A percentile compares a stretch with the other conserved stretches of the same genome.
These are phyloP conservation scores for Chamaetylas fuelleborni DNA, from an alignment of 2,113 vertebrate species.

Conservation along the genomic window DNA sequence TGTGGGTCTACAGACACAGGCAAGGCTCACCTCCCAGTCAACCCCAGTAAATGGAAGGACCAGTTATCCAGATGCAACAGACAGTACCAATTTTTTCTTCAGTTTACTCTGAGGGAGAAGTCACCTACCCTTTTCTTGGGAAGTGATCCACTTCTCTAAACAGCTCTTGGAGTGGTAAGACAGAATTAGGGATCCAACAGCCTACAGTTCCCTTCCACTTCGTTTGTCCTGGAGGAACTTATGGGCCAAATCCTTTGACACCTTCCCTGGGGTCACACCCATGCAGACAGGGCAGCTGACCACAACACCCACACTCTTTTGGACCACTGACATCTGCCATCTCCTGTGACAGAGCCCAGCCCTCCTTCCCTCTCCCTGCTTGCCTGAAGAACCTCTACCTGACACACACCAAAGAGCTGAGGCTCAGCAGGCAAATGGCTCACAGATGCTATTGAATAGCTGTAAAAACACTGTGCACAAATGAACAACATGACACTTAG, in stretches of 20 bases:
- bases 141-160: neutral
- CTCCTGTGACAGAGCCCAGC: neutral
- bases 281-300: accelerated
- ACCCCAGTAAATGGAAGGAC: neutral
- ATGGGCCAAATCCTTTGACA: neutral
- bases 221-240: neutral
- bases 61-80: accelerated
- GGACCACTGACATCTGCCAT: neutral
- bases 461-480: conserved; percentile 68
- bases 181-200: neutral
- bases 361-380: neutral
- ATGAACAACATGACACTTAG: conserved; percentile 72
- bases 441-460: conserved; percentile 73
- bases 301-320: neutral
- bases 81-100: neutral
- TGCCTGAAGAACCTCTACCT: neutral
- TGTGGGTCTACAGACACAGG: neutral
- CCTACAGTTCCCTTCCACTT: neutral
- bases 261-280: neutral
- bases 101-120: neutral
- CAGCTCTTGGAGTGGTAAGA: neutral
- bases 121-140: neutral
- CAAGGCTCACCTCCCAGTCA: accelerated
- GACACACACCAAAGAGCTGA: neutral
- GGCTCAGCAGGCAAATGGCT: conserved; percentile 59